Base-by-base conservation (phyloP, 2,113 vertebrate species). In the Chunga burmeisteri region DNA sequence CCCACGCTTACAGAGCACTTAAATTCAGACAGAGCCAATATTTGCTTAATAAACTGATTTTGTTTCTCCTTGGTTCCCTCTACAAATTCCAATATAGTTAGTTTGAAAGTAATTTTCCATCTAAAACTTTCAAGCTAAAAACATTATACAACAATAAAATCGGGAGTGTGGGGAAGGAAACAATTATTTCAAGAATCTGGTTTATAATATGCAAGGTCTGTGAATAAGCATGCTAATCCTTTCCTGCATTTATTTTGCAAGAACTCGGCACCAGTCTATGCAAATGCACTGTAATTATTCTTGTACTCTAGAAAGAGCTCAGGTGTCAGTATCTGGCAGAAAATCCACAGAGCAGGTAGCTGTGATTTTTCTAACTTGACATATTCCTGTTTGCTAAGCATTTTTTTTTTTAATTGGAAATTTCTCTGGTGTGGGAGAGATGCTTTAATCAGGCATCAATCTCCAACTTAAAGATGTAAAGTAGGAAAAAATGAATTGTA, bases 311-410 rank as follows among this genome's bases (percentile, higher is more conserved):
- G 73, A 91, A 91, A 68, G 75, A 91, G 47, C 88, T 94, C 88
- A 84, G 75, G 53, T 93, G 88, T 95, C 93, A 93, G 72, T 53
- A 63, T 75, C 40, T 89, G 61, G 44, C 61, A 25, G 83, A 78
- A 96, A 94, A 94, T 59, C 65, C 88, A 91, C 77, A 75, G 56
- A 89, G 74, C 49, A 91, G 66, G 81, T 75, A 93, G 52, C 53
- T 61, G 77, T 87, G 88, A 95, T 94, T 94, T 95, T 94, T 97
- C 93, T 93, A 78, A 62, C 66, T 96, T 95, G 95, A 93, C 91
- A 77, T n/a, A 27, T 61, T 88, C 88, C 40, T 91, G 83, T 95
- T 91, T 94, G 93, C 49, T 72, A 81, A 89, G n/a, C 77, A 55
- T 36, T 53, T 77, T 81, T 78, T 52, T 79, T 92, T 92, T 97